Conservation (phyloP, 1,140 invertebrate genomes). For the Teleopsis dalmanni region DNA sequence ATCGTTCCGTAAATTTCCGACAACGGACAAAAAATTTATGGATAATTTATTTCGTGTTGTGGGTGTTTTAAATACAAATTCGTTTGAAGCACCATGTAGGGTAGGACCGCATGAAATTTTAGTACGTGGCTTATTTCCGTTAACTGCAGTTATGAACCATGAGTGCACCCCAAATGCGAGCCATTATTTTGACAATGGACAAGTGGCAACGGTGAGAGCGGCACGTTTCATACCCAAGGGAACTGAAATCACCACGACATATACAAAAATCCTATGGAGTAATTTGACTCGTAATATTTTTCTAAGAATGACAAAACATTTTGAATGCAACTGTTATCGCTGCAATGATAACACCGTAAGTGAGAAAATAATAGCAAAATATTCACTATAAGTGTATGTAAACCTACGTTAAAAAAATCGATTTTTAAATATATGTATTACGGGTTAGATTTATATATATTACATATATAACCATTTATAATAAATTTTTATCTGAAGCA, state of each 20-base stretch:
- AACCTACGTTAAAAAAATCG: too few species aligned
- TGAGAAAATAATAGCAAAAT: constrained; percentile 5
- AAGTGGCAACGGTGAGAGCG: constrained; percentile 56
- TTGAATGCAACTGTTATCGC: constrained; percentile 61
- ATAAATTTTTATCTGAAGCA: too few species aligned
- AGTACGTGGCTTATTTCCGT: constrained; percentile 63
- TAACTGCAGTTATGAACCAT: constrained; percentile 68
- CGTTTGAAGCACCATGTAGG: constrained; percentile 57
- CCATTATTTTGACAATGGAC: constrained; percentile 53
- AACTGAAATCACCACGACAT: constrained; percentile 64
- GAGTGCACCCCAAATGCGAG: constrained; percentile 67
- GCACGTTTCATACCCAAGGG: constrained; percentile 56
- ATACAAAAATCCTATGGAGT: constrained; percentile 66
- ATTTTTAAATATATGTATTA: too few species aligned
- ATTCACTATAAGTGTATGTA: too few species aligned
- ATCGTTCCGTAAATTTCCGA: constrained; percentile 50
- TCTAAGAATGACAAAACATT: constrained; percentile 64
- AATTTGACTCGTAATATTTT: constrained; percentile 58
- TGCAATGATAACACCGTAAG: constrained; percentile 61
- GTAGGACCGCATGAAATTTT: constrained; percentile 47
- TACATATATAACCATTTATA: too few species aligned
- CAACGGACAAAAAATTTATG: constrained; percentile 44
- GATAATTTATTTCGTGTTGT: constrained; percentile 45
- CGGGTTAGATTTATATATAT: too few species aligned
- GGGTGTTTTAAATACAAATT: constrained; percentile 63